These are phyloP conservation scores for Grapholita molesta DNA, from an alignment of 1,140 invertebrate species.

Conservation along the genomic window DNA sequence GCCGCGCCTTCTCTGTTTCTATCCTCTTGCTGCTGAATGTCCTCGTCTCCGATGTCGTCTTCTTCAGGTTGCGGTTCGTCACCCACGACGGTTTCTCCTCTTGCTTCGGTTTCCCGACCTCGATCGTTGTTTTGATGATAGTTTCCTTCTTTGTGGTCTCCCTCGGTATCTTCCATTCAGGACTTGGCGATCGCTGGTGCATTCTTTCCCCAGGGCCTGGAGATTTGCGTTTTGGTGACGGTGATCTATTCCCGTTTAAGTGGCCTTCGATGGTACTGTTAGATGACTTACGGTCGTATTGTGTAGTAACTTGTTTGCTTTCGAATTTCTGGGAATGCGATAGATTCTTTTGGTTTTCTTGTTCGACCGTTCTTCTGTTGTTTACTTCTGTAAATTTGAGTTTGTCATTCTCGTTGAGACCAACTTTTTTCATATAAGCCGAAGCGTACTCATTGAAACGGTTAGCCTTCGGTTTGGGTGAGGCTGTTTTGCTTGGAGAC, in stretches of 20 bases:
- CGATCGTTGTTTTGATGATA: constrained; percentile 52
- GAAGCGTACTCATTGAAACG: constrained; percentile 72
- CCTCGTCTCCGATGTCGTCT: constrained; percentile 64
- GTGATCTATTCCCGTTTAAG: constrained; percentile 53
- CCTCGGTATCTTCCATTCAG: constrained; percentile 41
- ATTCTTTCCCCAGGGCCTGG: constrained; percentile 34
- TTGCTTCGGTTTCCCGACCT: constrained; percentile 54
- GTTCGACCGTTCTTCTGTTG: constrained; percentile 37
- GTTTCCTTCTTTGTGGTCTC: constrained; percentile 49
- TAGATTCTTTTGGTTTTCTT: constrained; percentile 29
- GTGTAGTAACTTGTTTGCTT: constrained; percentile 27
- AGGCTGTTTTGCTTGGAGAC: constrained; percentile 50
- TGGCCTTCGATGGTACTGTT: constrained; percentile 52
- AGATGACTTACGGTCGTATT: constrained; percentile 44
- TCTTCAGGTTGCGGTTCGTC: constrained; percentile 76
- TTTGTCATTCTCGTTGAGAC: constrained; percentile 55
- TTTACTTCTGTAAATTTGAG: constrained; percentile 35
- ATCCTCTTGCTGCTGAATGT: constrained; percentile 65
- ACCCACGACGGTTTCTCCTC: constrained; percentile 79
- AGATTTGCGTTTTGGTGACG: constrained; percentile 46
- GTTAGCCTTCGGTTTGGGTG: constrained; percentile 56
- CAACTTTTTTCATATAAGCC: constrained; percentile 74
- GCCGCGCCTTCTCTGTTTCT: constrained; percentile 63
- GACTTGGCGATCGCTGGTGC: constrained; percentile 46
- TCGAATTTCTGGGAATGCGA: constrained; percentile 30